Evolutionary conservation across 2,113 vertebrate genomes (phyloP).

Genomic region (Toxotes chatareus): DNA sequence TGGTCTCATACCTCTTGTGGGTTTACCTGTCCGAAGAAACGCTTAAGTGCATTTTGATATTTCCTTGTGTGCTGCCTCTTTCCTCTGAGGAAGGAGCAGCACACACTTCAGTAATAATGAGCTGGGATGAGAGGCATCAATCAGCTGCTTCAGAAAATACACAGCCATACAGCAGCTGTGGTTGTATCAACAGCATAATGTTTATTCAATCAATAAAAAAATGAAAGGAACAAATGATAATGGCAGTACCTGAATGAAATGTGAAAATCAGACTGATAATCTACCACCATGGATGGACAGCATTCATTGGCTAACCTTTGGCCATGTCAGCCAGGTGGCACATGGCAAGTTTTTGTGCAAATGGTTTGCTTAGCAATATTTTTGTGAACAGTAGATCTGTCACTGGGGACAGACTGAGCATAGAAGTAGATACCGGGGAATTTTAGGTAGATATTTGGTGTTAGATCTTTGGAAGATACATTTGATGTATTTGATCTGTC

Average conservation of each 20-base stretch:
- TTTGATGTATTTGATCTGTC: too few relatives aligned
- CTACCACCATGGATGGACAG: neutral
- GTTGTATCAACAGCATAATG: neutral
- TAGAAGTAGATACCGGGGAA: too few relatives aligned
- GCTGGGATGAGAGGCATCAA: slow-evolving; percentile 48
- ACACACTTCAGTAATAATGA: slow-evolving; percentile 43
- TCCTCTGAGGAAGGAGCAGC: neutral
- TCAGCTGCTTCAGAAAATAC: slow-evolving; percentile 30
- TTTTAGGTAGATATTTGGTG: too few relatives aligned
- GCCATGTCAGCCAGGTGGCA: neutral
- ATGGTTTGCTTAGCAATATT: too few relatives aligned
- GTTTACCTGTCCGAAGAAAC: slow-evolving; percentile 39
- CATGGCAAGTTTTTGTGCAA: too few relatives aligned
- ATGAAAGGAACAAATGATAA: neutral
- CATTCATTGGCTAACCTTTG: neutral
- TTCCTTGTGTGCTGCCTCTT: neutral
- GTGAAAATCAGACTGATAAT: too few relatives aligned
- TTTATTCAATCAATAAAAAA: slow-evolving; percentile 23
- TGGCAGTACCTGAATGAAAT: too few relatives aligned
- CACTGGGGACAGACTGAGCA: too few relatives aligned
- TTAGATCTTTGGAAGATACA: too few relatives aligned
- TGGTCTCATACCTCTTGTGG: slow-evolving; percentile 52
- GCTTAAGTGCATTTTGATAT: slow-evolving; percentile 51
- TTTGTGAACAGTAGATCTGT: too few relatives aligned
- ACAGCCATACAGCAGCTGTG: slow-evolving; percentile 16